phyloP scores from a whole-genome alignment of 2,113 vertebrate genomes.

The Todiramphus chloris region DNA sequence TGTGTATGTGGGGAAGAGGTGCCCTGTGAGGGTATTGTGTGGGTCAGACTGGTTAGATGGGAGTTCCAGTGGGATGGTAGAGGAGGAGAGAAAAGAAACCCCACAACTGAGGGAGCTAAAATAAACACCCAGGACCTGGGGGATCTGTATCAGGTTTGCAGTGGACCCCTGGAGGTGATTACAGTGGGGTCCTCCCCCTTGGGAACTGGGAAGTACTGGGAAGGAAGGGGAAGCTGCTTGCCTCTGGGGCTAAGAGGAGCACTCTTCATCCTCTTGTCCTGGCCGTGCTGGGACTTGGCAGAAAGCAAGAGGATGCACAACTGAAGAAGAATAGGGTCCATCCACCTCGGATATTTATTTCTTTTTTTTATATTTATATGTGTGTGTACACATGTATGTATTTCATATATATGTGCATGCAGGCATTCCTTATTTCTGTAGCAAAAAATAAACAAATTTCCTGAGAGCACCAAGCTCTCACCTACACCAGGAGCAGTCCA shows the following conservation, averaged over 20 bases:
- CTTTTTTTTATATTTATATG: background rate
- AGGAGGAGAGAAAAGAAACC: background rate
- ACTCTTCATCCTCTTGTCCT: too few species aligned
- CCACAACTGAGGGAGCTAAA: background rate
- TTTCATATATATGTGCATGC: background rate
- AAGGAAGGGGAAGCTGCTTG: background rate
- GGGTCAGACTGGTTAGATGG: background rate
- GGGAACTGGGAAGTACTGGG: background rate
- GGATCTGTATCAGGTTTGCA: background rate
- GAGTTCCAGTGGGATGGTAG: too few species aligned
- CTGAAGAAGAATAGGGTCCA: fast-evolving
- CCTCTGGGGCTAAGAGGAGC: background rate
- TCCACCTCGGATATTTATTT: background rate
- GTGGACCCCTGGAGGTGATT: background rate
- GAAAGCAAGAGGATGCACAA: background rate
- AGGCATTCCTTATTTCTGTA: background rate
- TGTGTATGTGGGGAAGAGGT: background rate
- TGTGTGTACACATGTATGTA: fast-evolving
- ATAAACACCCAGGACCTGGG: background rate
- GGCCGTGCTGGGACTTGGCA: fast-evolving
- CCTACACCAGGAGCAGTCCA: background rate
- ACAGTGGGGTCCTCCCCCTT: fast-evolving
- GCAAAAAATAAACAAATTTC: background rate
- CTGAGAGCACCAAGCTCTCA: background rate
- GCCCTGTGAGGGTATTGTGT: fast-evolving